Evolutionary conservation across 2,888 invertebrate genomes (phyloP), one percentile per base, ranked within the genome.

Genomic region (Salticus scenicus): DNA sequence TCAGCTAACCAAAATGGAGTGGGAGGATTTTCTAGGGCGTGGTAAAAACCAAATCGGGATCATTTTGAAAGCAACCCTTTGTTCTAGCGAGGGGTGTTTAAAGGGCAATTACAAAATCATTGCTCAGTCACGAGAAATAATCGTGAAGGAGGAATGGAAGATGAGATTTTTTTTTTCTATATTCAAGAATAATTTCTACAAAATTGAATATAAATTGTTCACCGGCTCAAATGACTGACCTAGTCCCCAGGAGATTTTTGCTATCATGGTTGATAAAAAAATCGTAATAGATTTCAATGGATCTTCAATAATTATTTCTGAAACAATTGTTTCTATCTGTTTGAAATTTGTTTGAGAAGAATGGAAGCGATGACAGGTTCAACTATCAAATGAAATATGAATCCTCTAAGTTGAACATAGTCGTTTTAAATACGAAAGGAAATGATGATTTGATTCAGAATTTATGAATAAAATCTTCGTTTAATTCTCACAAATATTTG

Each of bases 11-110:
- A 67, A 67, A 33, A 67, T 67, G 33, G n/a, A 67, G 33, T 30
- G 67, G 67, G 67, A 33, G 67, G 31, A 37, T 7, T 67, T 20
- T 7, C n/a, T 14, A 37, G 33, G 67, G 67, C 67, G 67, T 67
- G 12, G 12, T 24, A 1, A 7, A 63, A 57, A 5, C 57, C 24
- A 57, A 57, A 57, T 4, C 1, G n/a, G 24, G 57, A 67, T n/a
- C 37, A 20, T 70, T 75, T 75, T 63, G 74, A 75, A 75, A 31
- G 63, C 70, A 81, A 81, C 81, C 81, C 81, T 81, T 81, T 81
- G 81, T 81, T 81, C 75, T 75, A 41, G n/a, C 20, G 42, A 12
- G 67, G 70, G 51, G 69, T 57, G 74, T 69, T 75, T 81, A 74
- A 57, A 41, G 31, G 57, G 64, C 75, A 69, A 81, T 81, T 81